Evolutionary conservation across 2,888 invertebrate genomes (phyloP).

Genomic region (Galerucella nymphaeae): DNA sequence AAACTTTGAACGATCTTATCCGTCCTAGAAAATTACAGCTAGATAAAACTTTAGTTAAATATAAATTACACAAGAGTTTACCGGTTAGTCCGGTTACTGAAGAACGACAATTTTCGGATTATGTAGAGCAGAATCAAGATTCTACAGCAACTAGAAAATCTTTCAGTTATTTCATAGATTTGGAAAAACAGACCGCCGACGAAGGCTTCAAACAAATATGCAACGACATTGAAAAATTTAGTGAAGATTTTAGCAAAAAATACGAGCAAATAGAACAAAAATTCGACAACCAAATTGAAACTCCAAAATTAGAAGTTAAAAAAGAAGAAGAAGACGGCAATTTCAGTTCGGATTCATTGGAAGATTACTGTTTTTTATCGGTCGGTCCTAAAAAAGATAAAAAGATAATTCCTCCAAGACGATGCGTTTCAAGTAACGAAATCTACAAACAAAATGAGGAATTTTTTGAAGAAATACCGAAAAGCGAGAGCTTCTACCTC

Average conservation of each 20-base stretch:
- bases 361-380: constrained; percentile 72
- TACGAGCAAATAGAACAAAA: constrained; percentile 59
- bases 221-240: constrained; percentile 63
- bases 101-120: constrained; percentile 67
- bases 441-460: constrained; percentile 68
- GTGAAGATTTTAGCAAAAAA: constrained; percentile 59
- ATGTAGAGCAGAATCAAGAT: constrained; percentile 52
- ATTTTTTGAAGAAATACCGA: constrained; percentile 64
- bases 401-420: constrained; percentile 70
- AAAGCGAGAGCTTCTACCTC: constrained; percentile 84
- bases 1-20: constrained; percentile 53
- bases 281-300: constrained; percentile 45
- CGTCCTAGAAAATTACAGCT: constrained; percentile 61
- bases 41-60: constrained; percentile 61
- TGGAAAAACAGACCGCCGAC: constrained; percentile 67
- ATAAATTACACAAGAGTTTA: constrained; percentile 74
- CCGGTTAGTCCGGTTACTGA: constrained; percentile 87
- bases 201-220: constrained; percentile 61
- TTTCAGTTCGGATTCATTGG: constrained; percentile 83
- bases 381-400: constrained; percentile 52
- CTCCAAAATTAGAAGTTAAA: constrained; percentile 35
- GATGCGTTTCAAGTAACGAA: constrained; percentile 83
- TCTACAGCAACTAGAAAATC: constrained; percentile 65
- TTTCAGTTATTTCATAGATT: constrained; percentile 74
- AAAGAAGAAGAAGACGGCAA: constrained; percentile 74